phyloP scores from a whole-genome alignment of 1,140 invertebrate species.

The Brachionus plicatilis region DNA sequence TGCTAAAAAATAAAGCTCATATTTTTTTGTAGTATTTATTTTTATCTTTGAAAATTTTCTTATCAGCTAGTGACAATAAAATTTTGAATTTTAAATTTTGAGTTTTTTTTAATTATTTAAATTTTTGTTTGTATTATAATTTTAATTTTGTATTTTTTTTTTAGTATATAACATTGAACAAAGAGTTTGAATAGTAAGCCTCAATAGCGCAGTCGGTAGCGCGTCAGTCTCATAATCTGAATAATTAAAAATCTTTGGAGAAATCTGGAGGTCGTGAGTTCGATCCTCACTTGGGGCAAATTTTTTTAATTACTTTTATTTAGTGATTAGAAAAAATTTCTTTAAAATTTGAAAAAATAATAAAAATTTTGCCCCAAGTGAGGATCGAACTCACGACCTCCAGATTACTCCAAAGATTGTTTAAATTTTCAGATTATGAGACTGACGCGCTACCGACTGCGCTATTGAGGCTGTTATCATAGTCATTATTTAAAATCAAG shows the following conservation, averaged over 20 bases:
- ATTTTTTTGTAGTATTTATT: conserved; percentile 2
- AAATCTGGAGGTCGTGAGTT: conserved; percentile 41
- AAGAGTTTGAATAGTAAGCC: not conserved
- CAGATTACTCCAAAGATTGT: not conserved
- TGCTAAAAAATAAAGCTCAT: not conserved
- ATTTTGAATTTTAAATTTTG: not conserved
- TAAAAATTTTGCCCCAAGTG: conserved; percentile 24
- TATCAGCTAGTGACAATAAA: not conserved
- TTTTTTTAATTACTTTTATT: conserved; percentile 17
- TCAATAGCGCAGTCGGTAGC: conserved; percentile 41
- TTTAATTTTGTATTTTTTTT: not conserved
- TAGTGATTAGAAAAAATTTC: not conserved
- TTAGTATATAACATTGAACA: not conserved
- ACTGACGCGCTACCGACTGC: conserved; percentile 35
- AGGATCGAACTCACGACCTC: conserved; percentile 36
- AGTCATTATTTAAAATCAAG: not conserved
- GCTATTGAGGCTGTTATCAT: conserved; percentile 11
- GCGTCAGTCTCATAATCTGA: conserved; percentile 41
- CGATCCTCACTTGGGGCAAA: conserved; percentile 41
- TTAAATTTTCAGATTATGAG: not conserved
- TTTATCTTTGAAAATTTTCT: not conserved
- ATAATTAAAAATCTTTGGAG: not conserved
- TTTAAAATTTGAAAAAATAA: not conserved
- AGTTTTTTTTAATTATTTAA: not conserved
- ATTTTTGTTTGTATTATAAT: not conserved